These are phyloP conservation scores for Agrotis ipsilon DNA, from an alignment of 2,888 invertebrate genomes.

Conservation along the genomic window DNA sequence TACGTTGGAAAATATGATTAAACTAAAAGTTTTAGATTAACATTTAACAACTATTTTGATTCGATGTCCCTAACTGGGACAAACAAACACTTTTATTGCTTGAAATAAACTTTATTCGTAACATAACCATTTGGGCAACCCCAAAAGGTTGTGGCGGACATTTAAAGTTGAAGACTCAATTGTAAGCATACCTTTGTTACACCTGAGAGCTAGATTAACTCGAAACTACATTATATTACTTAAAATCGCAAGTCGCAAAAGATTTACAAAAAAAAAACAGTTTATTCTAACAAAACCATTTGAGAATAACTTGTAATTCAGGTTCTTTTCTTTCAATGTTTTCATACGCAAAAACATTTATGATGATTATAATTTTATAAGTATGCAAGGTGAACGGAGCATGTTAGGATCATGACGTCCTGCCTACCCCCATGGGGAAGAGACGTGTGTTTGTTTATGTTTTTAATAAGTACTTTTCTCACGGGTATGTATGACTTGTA, in stretches of 20 bases:
- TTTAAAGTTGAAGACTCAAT: slow-evolving; percentile 24
- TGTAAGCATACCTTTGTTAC: slow-evolving; percentile 14
- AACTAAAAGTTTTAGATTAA: slow-evolving; percentile 16
- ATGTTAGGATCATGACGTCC: too few species aligned
- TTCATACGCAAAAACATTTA: too few species aligned
- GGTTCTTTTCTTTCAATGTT: not conserved
- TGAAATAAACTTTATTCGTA: slow-evolving; percentile 35
- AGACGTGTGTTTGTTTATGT: too few species aligned
- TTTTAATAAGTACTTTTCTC: not conserved
- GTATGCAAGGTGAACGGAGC: too few species aligned
- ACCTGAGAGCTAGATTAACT: not conserved
- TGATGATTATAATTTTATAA: too few species aligned
- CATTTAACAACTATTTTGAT: slow-evolving; percentile 1
- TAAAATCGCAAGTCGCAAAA: not conserved
- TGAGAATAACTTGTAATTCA: not conserved
- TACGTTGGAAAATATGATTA: not conserved
- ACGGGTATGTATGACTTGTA: not conserved
- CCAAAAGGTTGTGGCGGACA: not conserved
- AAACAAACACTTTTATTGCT: slow-evolving; percentile 45
- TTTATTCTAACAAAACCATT: too few species aligned
- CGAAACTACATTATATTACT: not conserved
- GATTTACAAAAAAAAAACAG: too few species aligned
- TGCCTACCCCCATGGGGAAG: too few species aligned
- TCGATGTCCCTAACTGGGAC: not conserved
- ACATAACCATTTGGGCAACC: slow-evolving; percentile 30